Percentiles rank a stretch among this genome's conserved stretches.
Conservation (phyloP, 2,888 invertebrate genomes). For the Lithophane leautieri region DNA sequence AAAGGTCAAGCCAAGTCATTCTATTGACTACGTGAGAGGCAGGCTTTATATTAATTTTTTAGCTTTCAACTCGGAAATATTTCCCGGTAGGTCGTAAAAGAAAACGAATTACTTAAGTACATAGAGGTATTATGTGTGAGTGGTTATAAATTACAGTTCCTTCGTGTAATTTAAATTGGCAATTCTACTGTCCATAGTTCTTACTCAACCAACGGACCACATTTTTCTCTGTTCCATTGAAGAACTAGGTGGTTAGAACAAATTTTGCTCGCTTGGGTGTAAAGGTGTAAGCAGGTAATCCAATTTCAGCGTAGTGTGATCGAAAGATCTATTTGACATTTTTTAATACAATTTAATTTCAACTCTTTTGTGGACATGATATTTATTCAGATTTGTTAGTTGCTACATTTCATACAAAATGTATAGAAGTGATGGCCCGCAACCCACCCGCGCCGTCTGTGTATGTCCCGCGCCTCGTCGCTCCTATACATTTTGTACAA, state of each 20-base stretch:
- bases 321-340: neutral
- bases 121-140: neutral
- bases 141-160: neutral
- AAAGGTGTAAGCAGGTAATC: too few species aligned
- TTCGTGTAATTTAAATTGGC: neutral
- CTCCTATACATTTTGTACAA: too few species aligned
- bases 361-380: too few species aligned
- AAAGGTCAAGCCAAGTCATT: conserved; percentile 39
- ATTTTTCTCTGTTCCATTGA: neutral
- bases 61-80: neutral
- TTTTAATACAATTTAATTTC: too few species aligned
- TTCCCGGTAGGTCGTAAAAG: conserved; percentile 1
- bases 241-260: neutral
- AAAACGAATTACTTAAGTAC: conserved; percentile 14
- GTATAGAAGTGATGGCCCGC: too few species aligned
- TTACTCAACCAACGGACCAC: neutral
- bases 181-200: neutral
- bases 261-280: too few species aligned
- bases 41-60: conserved; percentile 35
- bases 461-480: too few species aligned
- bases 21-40: conserved; percentile 38
- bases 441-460: too few species aligned
- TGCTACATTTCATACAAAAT: too few species aligned
- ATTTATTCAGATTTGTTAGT: too few species aligned
- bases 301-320: neutral